Conservation (phyloP, 2,797 vertebrate species). For the Alectoris magna region DNA sequence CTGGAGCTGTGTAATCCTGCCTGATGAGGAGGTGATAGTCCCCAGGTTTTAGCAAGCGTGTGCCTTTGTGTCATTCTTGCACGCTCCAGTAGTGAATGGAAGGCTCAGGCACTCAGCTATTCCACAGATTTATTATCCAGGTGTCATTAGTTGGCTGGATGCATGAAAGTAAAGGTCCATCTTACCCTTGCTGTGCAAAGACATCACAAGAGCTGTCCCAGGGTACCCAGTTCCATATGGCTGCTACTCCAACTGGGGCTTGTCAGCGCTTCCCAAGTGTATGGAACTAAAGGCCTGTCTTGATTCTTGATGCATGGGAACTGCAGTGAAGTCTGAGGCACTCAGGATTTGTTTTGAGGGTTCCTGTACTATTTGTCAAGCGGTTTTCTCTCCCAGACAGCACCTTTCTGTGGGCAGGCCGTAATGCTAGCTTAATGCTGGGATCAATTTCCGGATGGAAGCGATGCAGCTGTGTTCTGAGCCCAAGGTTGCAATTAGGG, state of each 20-base stretch:
- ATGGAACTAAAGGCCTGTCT: not conserved
- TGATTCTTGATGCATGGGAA: not conserved
- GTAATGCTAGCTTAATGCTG: not conserved
- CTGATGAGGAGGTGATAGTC: not conserved
- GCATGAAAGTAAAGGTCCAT: not conserved
- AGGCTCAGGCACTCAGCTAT: not conserved
- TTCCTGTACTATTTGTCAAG: not conserved
- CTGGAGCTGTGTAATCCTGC: not conserved
- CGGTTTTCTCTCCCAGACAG: not conserved
- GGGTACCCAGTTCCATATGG: not conserved
- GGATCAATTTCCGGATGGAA: not conserved
- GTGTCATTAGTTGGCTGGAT: not conserved
- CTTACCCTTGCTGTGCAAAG: not conserved
- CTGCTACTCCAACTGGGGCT: not conserved
- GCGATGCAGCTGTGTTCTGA: not conserved
- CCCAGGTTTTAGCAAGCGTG: not conserved
- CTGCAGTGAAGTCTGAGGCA: not conserved
- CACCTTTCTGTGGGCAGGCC: accelerated
- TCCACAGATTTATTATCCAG: not conserved
- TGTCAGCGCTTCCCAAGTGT: accelerated
- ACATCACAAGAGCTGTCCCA: not conserved
- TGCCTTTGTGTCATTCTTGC: not conserved
- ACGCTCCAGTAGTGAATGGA: not conserved
- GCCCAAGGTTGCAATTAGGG: not conserved
- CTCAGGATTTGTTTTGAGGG: not conserved